Base-by-base conservation (phyloP, 2,888 invertebrate species). In the Lasioglossum vierecki region DNA sequence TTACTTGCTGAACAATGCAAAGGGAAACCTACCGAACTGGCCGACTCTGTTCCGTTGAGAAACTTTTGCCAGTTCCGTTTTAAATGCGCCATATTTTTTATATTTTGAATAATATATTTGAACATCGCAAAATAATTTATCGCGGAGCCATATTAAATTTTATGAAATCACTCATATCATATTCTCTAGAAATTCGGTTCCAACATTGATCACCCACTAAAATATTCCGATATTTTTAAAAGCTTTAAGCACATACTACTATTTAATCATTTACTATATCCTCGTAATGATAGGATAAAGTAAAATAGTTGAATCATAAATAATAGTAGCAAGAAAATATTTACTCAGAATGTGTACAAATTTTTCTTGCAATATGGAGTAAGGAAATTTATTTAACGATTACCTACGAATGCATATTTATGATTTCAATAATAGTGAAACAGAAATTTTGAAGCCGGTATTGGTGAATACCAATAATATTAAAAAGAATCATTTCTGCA, bases 1-100 rank as follows among this genome's bases (percentile, higher is more conserved):
- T 81, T 81, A 57, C 75, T 66, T 26, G 22, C 39, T 41, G 30
- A 35, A 73, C 66, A 66, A 77, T 39, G 49, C 26, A 26, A 49
- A n/a, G n/a, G 39, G 77, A 53, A 49, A 77, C 26, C 68, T 70
- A 26, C n/a, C 77, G 39, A 70, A 41, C n/a, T 15, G 39, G 18
- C n/a, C 22, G n/a, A 8, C 13, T 11, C 9, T 39, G n/a, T 39
- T 41, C 41, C 41, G 30, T 63, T 30, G 30, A 6, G 63, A 63
- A 63, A 63, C 15, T 63, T 63, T 63, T 63, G 15, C 15, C 30
- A 15, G 30, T 26, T n/a, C 57, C 11, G n/a, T 57, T 57, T 63
- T 1, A 15, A 30, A 63, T 63, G 30, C 63, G 5, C 6, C 15
- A 63, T 5, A 6, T 30, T 30, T 63, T 26, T 26, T 60, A 15